A percentile compares a stretch with the other conserved stretches of the same genome.
phyloP scores from a whole-genome alignment of 2,888 invertebrate genomes.

The Mythimna lalbum region DNA sequence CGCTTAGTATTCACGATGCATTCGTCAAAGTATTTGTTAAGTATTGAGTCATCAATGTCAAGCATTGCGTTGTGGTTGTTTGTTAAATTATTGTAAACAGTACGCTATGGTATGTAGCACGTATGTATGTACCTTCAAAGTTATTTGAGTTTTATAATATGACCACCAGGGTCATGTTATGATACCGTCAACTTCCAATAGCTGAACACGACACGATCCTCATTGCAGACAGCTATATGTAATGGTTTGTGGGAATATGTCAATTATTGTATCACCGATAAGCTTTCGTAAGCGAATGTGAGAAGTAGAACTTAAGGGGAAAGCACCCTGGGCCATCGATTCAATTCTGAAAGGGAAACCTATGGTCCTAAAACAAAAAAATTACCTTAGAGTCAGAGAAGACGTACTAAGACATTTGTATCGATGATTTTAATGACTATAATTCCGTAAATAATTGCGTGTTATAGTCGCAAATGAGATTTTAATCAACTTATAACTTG shows the following conservation, averaged over 20 bases:
- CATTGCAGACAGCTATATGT: constrained; percentile 6
- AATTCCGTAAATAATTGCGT: too few relatives aligned
- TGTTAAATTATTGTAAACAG: constrained; percentile 39
- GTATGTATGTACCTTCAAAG: background rate
- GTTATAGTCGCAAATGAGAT: too few relatives aligned
- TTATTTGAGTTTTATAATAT: constrained; percentile 39
- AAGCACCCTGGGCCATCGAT: too few relatives aligned
- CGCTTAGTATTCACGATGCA: constrained; percentile 45
- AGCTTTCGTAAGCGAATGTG: background rate
- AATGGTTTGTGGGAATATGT: constrained; percentile 21
- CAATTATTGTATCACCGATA: background rate
- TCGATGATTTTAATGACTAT: too few relatives aligned
- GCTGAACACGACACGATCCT: constrained; percentile 34
- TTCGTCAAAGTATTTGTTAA: constrained; percentile 29
- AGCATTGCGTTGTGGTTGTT: constrained; percentile 30
- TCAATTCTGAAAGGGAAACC: too few relatives aligned
- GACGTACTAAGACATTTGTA: too few relatives aligned
- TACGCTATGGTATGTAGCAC: constrained; percentile 31
- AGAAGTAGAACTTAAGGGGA: background rate
- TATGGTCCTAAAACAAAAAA: too few relatives aligned
- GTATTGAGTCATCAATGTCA: constrained; percentile 50
- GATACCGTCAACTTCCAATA: constrained; percentile 15
- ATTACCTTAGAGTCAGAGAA: too few relatives aligned
- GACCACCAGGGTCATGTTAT: constrained; percentile 26
- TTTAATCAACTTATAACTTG: too few relatives aligned